A percentile compares a stretch with the other conserved stretches of the same genome.
phyloP scores from a whole-genome alignment of 2,113 vertebrate species.

The Colossoma macropomum region DNA sequence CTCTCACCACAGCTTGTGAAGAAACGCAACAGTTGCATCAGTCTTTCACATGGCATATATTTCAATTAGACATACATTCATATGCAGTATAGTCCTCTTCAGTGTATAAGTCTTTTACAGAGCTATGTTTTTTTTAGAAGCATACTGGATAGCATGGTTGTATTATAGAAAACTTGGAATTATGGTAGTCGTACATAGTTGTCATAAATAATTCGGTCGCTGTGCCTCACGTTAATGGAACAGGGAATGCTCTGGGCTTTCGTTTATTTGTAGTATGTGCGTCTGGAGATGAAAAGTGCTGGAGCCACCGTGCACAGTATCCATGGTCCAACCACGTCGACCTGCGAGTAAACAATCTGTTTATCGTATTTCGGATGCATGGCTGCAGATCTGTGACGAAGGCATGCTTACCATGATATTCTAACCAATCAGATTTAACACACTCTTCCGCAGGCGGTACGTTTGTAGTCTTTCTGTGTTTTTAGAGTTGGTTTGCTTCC shows the following conservation, averaged over 20 bases:
- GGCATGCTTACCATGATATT: neutral
- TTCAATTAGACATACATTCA: slow-evolving; percentile 81
- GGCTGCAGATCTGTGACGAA: slow-evolving; percentile 5
- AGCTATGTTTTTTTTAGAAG: slow-evolving; percentile 77
- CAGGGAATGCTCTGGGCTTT: slow-evolving; percentile 57
- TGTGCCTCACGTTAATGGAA: slow-evolving; percentile 62
- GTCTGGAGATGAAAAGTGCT: slow-evolving; percentile 80
- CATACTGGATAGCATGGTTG: slow-evolving; percentile 65
- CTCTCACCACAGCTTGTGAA: slow-evolving; percentile 43
- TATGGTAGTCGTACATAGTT: slow-evolving; percentile 65
- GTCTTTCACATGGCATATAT: slow-evolving; percentile 80
- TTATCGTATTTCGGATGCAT: slow-evolving; percentile 15
- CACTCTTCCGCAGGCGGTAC: neutral
- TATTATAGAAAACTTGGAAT: slow-evolving; percentile 74
- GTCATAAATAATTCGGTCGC: slow-evolving; percentile 69
- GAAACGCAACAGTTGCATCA: slow-evolving; percentile 54
- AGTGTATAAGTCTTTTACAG: slow-evolving; percentile 82
- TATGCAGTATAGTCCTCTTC: slow-evolving; percentile 82
- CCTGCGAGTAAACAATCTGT: slow-evolving; percentile 43
- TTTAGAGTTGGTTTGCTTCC: slow-evolving; percentile 22
- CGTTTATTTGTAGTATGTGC: slow-evolving; percentile 71
- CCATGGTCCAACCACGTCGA: slow-evolving; percentile 64
- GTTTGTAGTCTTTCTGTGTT: slow-evolving; percentile 24
- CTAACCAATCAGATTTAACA: neutral
- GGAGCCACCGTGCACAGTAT: slow-evolving; percentile 70